These are phyloP conservation scores for Gadus macrocephalus DNA, from an alignment of 2,113 vertebrate genomes.

Conservation along the genomic window DNA sequence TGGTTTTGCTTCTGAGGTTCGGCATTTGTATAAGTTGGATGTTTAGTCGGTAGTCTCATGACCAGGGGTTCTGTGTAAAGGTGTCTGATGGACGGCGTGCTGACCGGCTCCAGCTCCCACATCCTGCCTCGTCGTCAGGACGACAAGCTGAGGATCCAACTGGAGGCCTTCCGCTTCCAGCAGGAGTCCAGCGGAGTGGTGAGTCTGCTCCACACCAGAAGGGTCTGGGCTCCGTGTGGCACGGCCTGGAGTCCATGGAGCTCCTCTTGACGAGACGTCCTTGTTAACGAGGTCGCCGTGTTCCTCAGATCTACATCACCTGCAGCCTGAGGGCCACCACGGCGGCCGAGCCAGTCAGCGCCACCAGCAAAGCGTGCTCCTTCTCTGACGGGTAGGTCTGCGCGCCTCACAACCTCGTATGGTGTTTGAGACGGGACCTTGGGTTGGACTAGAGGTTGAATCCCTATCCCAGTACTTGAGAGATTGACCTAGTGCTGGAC, in stretches of 20 bases:
- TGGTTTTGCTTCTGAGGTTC: no score
- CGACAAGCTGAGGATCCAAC: slow-evolving; percentile 46
- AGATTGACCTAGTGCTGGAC: no score
- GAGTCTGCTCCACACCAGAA: neutral
- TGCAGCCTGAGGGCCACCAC: slow-evolving; percentile 49
- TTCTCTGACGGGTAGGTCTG: slow-evolving; percentile 45
- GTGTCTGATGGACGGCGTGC: slow-evolving; percentile 55
- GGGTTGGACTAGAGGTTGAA: neutral
- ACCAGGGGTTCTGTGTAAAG: slow-evolving; percentile 10
- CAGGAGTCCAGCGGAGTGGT: slow-evolving; percentile 28
- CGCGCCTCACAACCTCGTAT: neutral
- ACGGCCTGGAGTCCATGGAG: neutral
- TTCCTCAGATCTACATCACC: slow-evolving; percentile 53
- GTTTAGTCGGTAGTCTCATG: neutral
- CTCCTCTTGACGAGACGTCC: neutral
- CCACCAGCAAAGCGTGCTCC: slow-evolving; percentile 56
- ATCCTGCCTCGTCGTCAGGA: slow-evolving; percentile 46
- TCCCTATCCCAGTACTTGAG: neutral
- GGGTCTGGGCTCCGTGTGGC: neutral
- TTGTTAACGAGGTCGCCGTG: neutral
- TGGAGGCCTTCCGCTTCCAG: slow-evolving; percentile 61
- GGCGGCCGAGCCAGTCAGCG: neutral
- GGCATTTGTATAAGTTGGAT: no score
- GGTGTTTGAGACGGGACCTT: no score
- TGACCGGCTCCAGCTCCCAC: slow-evolving; percentile 45